Percentiles rank a stretch among this genome's conserved stretches.
Conservation (phyloP, 53 echinoderm and acorn worm genomes). For the Echinometra lucunter region DNA sequence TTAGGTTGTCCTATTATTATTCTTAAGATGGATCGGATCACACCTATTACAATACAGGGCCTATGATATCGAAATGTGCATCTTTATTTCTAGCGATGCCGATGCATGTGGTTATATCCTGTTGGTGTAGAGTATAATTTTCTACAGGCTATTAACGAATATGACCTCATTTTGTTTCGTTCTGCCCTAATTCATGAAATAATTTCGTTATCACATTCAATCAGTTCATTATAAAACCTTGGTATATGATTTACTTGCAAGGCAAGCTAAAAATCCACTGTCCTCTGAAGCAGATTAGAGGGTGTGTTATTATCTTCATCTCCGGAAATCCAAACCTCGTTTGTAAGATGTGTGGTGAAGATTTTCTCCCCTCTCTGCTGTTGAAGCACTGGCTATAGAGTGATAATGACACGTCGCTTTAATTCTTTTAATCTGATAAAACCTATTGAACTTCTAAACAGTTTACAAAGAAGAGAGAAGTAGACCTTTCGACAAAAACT, state of each 20-base stretch:
- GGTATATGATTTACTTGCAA: background rate
- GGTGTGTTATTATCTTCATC: background rate
- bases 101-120: background rate
- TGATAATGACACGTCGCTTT: background rate
- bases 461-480: background rate
- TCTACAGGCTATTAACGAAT: background rate
- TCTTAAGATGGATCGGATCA: background rate
- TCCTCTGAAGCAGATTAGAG: conserved; percentile 10
- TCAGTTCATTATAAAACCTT: conserved; percentile 36
- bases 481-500: background rate
- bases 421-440: background rate
- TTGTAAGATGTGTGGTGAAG: background rate
- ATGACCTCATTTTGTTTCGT: conserved; percentile 40
- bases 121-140: background rate
- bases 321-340: background rate
- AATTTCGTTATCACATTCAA: background rate
- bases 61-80: background rate
- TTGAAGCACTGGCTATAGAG: background rate
- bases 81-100: background rate
- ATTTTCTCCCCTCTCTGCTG: background rate
- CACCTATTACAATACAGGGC: background rate
- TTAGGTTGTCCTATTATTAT: background rate
- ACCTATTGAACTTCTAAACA: background rate
- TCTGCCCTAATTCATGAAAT: conserved; percentile 13
- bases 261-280: background rate